Percentiles rank a stretch among this genome's conserved stretches.
Evolutionary conservation across 2,113 vertebrate species (phyloP).

Genomic region (Struthidea cinerea): DNA sequence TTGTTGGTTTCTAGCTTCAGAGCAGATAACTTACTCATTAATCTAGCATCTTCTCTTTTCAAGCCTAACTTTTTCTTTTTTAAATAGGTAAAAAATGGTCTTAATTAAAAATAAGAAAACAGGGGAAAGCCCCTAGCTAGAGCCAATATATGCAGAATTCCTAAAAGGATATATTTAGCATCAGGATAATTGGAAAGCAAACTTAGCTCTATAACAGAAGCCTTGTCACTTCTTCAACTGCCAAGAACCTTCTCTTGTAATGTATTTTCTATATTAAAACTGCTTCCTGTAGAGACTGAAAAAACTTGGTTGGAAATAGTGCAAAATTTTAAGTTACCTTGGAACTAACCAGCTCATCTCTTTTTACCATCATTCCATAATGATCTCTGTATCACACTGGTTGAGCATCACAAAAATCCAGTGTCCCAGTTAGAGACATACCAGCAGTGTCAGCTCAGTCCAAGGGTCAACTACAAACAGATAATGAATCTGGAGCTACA

Average conservation of each 20-base stretch:
- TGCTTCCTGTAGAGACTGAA: neutral
- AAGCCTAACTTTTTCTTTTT: neutral
- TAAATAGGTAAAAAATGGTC: neutral
- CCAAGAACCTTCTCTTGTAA: slow-evolving; percentile 31
- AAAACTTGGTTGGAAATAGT: neutral
- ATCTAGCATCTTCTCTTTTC: neutral
- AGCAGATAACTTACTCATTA: neutral
- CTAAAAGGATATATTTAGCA: slow-evolving; percentile 37
- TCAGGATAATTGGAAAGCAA: slow-evolving; percentile 30
- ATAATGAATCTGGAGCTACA: neutral
- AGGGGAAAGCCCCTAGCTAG: neutral
- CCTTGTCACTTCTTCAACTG: slow-evolving; percentile 30
- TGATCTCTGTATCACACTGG: neutral
- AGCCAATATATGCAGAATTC: slow-evolving; percentile 24
- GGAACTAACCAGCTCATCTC: neutral
- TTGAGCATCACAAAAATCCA: neutral
- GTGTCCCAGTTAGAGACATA: neutral
- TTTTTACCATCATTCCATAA: neutral
- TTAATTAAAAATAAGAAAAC: neutral
- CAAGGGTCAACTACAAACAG: neutral
- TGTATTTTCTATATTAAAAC: slow-evolving; percentile 2
- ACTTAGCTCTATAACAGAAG: slow-evolving; percentile 34
- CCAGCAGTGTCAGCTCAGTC: neutral
- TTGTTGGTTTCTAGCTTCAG: neutral
- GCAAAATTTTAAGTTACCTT: neutral